Evolutionary conservation across 2,113 vertebrate genomes (phyloP).

Genomic region (Laterallus jamaicensis): DNA sequence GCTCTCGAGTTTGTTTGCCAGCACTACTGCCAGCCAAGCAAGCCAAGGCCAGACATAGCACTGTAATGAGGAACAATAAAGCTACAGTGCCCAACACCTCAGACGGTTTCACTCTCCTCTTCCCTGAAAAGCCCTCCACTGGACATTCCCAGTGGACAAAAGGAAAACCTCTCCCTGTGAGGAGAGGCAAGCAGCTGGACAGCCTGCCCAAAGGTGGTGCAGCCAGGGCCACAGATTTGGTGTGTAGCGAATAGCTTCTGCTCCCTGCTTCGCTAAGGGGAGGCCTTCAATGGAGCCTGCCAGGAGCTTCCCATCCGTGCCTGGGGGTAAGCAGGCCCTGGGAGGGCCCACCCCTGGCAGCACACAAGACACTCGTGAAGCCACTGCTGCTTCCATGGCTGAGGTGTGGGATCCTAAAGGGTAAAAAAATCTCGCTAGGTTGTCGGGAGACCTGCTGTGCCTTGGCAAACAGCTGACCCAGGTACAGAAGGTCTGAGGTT

Average conservation of each 20-base stretch:
- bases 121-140: background rate
- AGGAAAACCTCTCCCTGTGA: background rate
- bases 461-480: background rate
- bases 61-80: accelerated
- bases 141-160: accelerated
- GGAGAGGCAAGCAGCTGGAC: background rate
- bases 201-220: background rate
- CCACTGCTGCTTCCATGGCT: background rate
- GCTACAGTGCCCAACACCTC: background rate
- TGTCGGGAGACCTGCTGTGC: background rate
- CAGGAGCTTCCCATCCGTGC: background rate
- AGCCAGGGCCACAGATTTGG: accelerated
- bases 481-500: background rate
- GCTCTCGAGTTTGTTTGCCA: background rate
- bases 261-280: accelerated
- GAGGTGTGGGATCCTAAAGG: background rate
- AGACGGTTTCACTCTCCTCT: background rate
- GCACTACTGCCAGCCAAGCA: background rate
- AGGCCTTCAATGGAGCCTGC: accelerated
- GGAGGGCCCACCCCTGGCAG: background rate
- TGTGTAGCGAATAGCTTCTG: no score
- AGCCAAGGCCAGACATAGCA: background rate
- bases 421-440: background rate
- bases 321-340: accelerated
- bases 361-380: accelerated